Evolutionary conservation across 2,888 invertebrate species (phyloP).

Genomic region (Acronicta psi): DNA sequence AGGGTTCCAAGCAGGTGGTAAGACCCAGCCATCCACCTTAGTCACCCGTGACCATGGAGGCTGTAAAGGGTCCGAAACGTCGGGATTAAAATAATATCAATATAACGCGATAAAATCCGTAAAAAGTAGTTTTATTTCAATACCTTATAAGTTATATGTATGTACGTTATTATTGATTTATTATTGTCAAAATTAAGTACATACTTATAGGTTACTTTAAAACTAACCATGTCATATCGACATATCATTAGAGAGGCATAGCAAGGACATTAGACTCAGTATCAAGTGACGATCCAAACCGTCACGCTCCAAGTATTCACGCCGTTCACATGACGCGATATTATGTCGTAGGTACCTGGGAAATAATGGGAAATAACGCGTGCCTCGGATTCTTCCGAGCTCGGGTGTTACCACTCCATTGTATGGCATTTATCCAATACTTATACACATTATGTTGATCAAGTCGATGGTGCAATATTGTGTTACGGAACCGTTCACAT

Average conservation of each 20-base stretch:
- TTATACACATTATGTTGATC: conserved; percentile 15
- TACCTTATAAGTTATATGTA: too few relatives aligned
- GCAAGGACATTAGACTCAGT: conserved; percentile 66
- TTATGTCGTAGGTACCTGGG: conserved; percentile 29
- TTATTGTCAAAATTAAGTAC: too few relatives aligned
- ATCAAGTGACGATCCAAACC: conserved; percentile 68
- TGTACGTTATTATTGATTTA: too few relatives aligned
- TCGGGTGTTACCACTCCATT: conserved; percentile 50
- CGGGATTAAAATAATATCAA: too few relatives aligned
- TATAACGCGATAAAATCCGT: too few relatives aligned
- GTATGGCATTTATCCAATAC: conserved; percentile 48
- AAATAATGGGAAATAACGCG: conserved; percentile 50
- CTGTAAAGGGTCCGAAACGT: too few relatives aligned
- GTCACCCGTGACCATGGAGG: too few relatives aligned
- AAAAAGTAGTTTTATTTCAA: too few relatives aligned
- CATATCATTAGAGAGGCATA: conserved; percentile 66
- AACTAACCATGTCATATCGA: conserved; percentile 19
- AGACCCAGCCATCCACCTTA: too few relatives aligned
- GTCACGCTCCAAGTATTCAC: conserved; percentile 70
- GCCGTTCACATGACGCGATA: conserved; percentile 60
- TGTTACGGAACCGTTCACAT: conserved; percentile 26
- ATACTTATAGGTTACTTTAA: conserved; percentile 4
- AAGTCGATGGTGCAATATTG: conserved; percentile 30
- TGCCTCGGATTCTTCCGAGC: conserved; percentile 53
- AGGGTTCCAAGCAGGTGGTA: too few relatives aligned